Conservation (phyloP, 1,140 invertebrate species). For the Drosophila micromelanica region DNA sequence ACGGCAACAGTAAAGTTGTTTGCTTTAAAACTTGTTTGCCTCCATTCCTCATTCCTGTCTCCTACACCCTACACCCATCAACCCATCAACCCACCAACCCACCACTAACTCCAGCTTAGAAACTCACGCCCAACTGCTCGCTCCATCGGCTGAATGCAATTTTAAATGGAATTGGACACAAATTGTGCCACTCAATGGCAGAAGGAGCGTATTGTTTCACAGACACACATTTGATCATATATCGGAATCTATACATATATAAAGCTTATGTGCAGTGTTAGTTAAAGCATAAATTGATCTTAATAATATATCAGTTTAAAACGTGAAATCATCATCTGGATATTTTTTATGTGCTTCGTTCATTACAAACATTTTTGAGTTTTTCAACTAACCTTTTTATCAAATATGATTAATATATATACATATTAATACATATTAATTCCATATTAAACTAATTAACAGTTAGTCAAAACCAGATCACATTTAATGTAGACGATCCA, state of each 20-base stretch:
- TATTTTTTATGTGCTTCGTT: no score
- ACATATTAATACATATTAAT: no score
- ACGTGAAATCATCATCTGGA: no score
- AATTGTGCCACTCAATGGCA: slow-evolving; percentile 41
- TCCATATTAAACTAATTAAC: no score
- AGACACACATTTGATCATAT: no score
- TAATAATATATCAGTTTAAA: no score
- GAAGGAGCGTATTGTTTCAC: slow-evolving; percentile 33
- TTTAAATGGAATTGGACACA: slow-evolving; percentile 47
- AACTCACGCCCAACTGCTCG: background rate
- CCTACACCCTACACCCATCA: background rate
- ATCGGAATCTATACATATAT: no score
- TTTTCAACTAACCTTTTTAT: no score
- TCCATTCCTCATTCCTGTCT: background rate
- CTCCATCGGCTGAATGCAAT: slow-evolving; percentile 36
- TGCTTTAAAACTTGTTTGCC: slow-evolving; percentile 55
- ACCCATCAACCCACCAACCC: background rate
- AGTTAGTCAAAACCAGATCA: background rate
- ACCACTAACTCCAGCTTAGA: background rate
- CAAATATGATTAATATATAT: no score
- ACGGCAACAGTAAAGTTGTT: slow-evolving; percentile 56
- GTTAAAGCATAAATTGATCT: no score
- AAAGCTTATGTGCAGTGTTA: no score
- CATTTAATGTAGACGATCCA: background rate
- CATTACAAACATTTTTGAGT: no score